A percentile compares a stretch with the other conserved stretches of the same genome.
phyloP scores from a whole-genome alignment of 2,888 invertebrate genomes.

The Tetragnatha montana region DNA sequence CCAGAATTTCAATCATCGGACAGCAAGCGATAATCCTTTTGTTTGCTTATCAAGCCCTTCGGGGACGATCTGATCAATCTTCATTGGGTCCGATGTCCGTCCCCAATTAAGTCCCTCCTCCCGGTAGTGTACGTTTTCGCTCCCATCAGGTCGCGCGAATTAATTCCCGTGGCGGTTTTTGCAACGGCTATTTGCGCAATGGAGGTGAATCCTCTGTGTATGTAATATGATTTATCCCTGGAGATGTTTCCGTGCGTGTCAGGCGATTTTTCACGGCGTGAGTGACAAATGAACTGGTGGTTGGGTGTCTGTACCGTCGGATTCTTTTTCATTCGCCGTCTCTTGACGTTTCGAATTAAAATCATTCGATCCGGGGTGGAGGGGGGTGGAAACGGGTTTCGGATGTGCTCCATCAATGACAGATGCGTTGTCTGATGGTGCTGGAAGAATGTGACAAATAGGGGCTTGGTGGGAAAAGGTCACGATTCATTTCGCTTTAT shows the following conservation, averaged over 20 bases:
- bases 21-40: conserved; percentile 56
- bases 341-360: conserved; percentile 36
- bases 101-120: conserved; percentile 57
- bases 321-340: neutral
- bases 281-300: conserved; percentile 14
- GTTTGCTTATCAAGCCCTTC: conserved; percentile 55
- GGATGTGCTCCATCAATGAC: neutral
- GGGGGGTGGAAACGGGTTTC: neutral
- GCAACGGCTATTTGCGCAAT: conserved; percentile 31
- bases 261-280: conserved; percentile 16
- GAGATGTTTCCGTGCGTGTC: conserved; percentile 16
- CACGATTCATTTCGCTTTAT: neutral
- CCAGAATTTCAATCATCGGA: conserved; percentile 55
- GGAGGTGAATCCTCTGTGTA: conserved; percentile 21
- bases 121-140: neutral
- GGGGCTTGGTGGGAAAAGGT: neutral
- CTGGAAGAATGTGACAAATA: neutral
- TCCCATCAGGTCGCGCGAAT: conserved; percentile 3
- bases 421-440: neutral
- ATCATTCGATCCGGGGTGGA: conserved; percentile 12
- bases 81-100: conserved; percentile 48
- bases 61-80: conserved; percentile 57
- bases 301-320: conserved; percentile 12
- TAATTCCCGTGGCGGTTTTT: conserved; percentile 29
- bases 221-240: conserved; percentile 38